Conservation (phyloP, 2,113 vertebrate genomes). For the Oreochromis spilurus region DNA sequence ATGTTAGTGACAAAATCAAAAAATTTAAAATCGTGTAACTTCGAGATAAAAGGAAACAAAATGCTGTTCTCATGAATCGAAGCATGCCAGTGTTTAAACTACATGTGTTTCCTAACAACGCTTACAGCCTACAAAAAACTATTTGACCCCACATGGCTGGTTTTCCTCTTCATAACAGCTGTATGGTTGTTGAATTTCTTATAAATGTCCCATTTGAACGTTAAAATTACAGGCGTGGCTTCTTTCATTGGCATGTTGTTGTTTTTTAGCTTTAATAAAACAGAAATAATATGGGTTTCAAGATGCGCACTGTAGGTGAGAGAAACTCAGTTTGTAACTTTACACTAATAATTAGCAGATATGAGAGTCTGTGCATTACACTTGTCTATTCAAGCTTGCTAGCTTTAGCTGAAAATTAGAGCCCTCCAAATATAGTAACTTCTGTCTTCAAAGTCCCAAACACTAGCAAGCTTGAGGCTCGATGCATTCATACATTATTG, state of each 20-base stretch:
- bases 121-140: background rate
- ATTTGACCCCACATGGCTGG: background rate
- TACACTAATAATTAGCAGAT: background rate
- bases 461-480: background rate
- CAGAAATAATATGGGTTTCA: rapidly evolving
- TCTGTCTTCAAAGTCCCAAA: background rate
- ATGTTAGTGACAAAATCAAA: no score
- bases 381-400: background rate
- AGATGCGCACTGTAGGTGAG: background rate
- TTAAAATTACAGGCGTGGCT: background rate
- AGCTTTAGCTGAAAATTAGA: background rate
- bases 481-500: background rate
- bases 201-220: background rate
- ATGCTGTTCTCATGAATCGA: background rate
- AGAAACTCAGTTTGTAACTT: background rate
- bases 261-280: background rate
- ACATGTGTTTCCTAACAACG: background rate
- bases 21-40: background rate
- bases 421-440: background rate
- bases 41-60: background rate
- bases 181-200: background rate
- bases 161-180: background rate
- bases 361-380: background rate
- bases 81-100: background rate
- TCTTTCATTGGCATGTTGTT: background rate